Base-by-base conservation (phyloP, 2,797 vertebrate genomes). In the Pempheris klunzingeri region DNA sequence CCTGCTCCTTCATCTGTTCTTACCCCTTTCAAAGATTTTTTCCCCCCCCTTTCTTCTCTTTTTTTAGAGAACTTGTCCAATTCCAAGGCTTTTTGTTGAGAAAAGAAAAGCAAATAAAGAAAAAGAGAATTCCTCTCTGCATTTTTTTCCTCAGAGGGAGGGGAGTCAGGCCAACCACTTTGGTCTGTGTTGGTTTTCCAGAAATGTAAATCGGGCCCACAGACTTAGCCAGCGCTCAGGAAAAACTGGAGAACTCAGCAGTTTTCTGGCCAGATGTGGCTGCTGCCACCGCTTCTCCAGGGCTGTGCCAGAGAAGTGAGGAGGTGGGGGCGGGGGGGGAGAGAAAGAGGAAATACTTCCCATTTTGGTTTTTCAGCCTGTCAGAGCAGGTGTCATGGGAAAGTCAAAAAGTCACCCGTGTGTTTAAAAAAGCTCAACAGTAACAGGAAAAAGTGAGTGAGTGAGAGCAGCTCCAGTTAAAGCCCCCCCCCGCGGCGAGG, bases 161-260 rank as follows among this genome's bases (percentile, higher is more conserved):
- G 14, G 52, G 24, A 80, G 62, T 52, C 67, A 4, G 41, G 61
- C 63, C 70, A 39, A 63, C 61, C 57, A n/a, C 80, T 81, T 61
- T 66, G 60, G 85, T 85, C 76, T 82, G 47, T 78, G 83, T 91
- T 90, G 76, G 80, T 87, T 89, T 90, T 80, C 66, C 84, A 80
- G 70, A 88, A 91, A 87, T 86, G 83, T 79, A 85, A 87, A 80
- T 87, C 36, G 28, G 74, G 77, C 43, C 77, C 81, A 44, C 76
- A 74, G 71, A 68, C 61, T 50, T 3, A 41, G 67, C 74, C 59
- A 24, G 49, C 11, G 3, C 70, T 30, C 20, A 28, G 59, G 70
- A 68, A 67, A 60, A 71, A 82, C 36, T 10, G 30, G 44, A 41
- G 47, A 32, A 52, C 60, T 90, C 85, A 83, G 92, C 87, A 84